Base-by-base conservation (phyloP, 1,140 invertebrate genomes). In the Drosophila persimilis region DNA sequence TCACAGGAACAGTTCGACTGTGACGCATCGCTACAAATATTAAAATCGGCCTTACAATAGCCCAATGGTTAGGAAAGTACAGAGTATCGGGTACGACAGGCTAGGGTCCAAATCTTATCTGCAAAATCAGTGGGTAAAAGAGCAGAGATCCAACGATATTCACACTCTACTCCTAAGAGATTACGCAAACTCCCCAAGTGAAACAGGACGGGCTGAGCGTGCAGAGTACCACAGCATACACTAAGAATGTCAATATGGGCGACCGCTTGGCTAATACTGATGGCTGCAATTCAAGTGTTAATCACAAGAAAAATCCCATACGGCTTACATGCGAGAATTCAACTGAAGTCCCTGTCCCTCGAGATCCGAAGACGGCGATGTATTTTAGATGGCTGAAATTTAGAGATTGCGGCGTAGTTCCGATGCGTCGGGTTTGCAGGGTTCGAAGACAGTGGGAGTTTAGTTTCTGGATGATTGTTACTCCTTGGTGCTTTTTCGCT, bases 1-100 rank as follows among this genome's bases (percentile, higher is more conserved):
- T 55, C 85, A 79, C 85, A 89, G 84, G 84, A 55, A 89, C 84
- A 56, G 80, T 72, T 84, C 80, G 80, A 80, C 80, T 85, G 80
- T 84, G 77, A 65, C 39, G 52, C 59, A 62, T 64, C 73, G 80
- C 80, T 86, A 84, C 67, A 84, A 84, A 73, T 67, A 86, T 57
- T 55, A 69, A 39, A 66, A 57, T 39, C 15, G 52, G 63, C 24
- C 26, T 48, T 41, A 17, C 35, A 6, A 31, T 47, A 50, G 65
- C 65, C 63, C 39, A 56, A 50, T 39, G 9, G 35, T 69, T 56
- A 56, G 41, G 41, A n/a, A 47, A 9, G 20, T 11, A 24, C 7
- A 35, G 7, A 29, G 26, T 52, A 29, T 31, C 17, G 26, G 17
- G 35, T 13, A 13, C n/a, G 44, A 39, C 8, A 41, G 13, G 22